Percentiles rank a stretch among this genome's conserved stretches.
These are phyloP conservation scores for Enteromius afrohamiltoni DNA, from an alignment of 2,797 vertebrate species.

Conservation along the genomic window DNA sequence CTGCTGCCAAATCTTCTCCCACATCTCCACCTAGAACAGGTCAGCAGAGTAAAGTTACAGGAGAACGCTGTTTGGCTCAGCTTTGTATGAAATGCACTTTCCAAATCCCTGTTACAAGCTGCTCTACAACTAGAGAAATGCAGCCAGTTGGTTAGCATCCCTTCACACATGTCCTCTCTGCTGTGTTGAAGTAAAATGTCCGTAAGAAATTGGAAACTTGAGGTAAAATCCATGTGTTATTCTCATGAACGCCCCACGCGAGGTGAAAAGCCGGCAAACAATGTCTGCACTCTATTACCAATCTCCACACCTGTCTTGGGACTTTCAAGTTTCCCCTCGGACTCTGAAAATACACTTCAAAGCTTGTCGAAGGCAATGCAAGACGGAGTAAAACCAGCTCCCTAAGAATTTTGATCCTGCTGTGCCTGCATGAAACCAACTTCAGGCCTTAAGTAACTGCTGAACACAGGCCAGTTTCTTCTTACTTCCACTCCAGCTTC, in stretches of 20 bases:
- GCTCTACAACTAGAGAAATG: not conserved
- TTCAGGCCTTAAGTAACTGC: constrained; percentile 25
- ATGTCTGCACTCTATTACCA: constrained; percentile 45
- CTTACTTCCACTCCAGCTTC: not conserved
- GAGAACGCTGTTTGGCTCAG: constrained; percentile 1
- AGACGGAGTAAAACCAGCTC: constrained; percentile 43
- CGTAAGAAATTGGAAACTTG: constrained; percentile 12
- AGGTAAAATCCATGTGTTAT: not conserved
- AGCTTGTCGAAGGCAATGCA: constrained; percentile 46
- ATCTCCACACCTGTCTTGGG: constrained; percentile 56
- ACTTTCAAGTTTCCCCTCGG: constrained; percentile 7
- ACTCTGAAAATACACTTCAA: constrained; percentile 54
- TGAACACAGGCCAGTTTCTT: constrained; percentile 4
- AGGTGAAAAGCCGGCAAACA: constrained; percentile 18
- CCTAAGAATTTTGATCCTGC: constrained; percentile 39
- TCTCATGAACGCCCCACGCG: not conserved
- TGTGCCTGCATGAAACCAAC: constrained; percentile 6
- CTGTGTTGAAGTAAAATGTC: constrained; percentile 1
- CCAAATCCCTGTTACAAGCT: constrained; percentile 18
- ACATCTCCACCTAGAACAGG: constrained; percentile 66
- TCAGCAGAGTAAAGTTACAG: constrained; percentile 32
- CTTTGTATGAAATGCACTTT: constrained; percentile 21
- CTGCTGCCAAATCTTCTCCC: constrained; percentile 71
- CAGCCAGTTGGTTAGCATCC: constrained; percentile 22
- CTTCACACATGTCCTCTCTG: constrained; percentile 1